Evolutionary conservation across 2,888 invertebrate species (phyloP).

Genomic region (Strigamia crassipes): DNA sequence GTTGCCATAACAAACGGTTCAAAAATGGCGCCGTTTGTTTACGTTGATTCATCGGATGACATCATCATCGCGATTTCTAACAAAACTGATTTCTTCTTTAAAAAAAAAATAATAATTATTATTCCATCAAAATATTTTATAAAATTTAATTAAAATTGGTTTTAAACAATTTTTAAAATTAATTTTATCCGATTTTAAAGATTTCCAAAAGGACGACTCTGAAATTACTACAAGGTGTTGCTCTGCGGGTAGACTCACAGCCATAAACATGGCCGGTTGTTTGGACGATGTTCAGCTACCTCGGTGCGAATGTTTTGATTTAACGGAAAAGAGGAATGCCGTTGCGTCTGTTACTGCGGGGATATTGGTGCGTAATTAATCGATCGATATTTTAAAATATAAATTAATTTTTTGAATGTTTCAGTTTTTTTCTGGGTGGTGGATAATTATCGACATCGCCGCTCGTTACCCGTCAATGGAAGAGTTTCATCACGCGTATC

Average conservation of each 20-base stretch:
- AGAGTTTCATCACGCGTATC: slow-evolving; percentile 68
- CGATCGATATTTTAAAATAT: neutral
- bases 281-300: slow-evolving; percentile 77
- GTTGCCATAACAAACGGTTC: neutral
- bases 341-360: slow-evolving; percentile 84
- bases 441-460: slow-evolving; percentile 95
- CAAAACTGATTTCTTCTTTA: neutral
- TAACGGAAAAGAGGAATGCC: slow-evolving; percentile 83
- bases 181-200: no score
- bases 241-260: neutral
- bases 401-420: slow-evolving; percentile 52
- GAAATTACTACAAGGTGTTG: neutral
- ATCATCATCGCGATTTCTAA: neutral
- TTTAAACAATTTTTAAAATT: no score
- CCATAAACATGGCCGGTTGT: slow-evolving; percentile 64
- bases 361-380: slow-evolving; percentile 69
- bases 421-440: slow-evolving; percentile 96
- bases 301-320: slow-evolving; percentile 75
- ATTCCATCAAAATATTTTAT: no score
- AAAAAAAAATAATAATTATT: neutral
- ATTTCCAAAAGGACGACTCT: no score
- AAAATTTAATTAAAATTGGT: no score
- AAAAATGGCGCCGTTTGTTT: neutral
- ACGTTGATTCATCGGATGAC: neutral
- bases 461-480: slow-evolving; percentile 70